Evolutionary conservation across 2,888 invertebrate species (phyloP), one percentile per base, ranked within the genome.

Genomic region (Apoda limacodes): DNA sequence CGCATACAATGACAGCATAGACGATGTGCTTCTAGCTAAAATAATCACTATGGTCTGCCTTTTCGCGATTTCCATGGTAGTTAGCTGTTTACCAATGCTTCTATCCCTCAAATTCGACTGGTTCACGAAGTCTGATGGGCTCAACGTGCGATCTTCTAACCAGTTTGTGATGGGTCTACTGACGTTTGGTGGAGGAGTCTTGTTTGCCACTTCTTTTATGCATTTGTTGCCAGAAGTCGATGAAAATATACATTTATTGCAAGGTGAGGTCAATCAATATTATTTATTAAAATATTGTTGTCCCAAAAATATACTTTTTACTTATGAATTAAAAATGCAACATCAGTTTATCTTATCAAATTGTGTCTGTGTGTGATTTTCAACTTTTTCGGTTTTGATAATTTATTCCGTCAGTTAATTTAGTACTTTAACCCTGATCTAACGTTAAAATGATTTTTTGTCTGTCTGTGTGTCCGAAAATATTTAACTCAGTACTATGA

Each of bases 171-270:
- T 84, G 43, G 76, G 88, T n/a, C 58, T 91, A 5, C 65, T 93
- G 25, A 86, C 90, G 28, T 88, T 92, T 43, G 93, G 92, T 6
- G 93, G 92, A 5, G 93, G 93, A 4, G 92, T 93, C 1, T 70
- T 93, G 5, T 81, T 93, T 29, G 87, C 88, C 42, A 93, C 93
- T 3, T 91, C 91, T 2, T 92, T 93, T 52, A 76, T 92, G 52
- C 93, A 93, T 58, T 69, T 93, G 46, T 64, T 93, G 33, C 93
- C 93, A 5, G 93, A 93, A 75, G 89, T 93, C 0, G 82, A 84
- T 28, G 89, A 90, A 46, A 84, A 84, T 30, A 85, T 92, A 23
- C 74, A 85, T 30, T 51, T 78, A 17, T 61, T 90, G 36, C 83
- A 87, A 68, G 75, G 82, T 82, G 45, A 67, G 66, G 41, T 30